Conservation (phyloP, 1,140 invertebrate species). For the Achroia grisella region DNA sequence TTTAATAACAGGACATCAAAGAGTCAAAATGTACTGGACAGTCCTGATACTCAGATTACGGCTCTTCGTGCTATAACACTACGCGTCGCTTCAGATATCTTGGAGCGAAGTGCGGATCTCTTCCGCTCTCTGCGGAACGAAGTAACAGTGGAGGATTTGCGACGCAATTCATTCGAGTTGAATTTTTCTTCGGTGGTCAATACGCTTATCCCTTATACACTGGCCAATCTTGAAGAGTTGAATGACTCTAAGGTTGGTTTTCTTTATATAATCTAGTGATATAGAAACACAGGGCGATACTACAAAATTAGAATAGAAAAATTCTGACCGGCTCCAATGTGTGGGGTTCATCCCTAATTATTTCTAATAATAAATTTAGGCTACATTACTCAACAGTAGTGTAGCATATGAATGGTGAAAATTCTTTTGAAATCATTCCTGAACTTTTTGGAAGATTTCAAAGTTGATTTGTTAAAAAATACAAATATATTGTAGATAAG, state of each 20-base stretch:
- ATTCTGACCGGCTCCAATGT: too few species aligned
- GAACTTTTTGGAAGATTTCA: too few species aligned
- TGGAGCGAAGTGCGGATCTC: conserved; percentile 39
- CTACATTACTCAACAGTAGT: too few species aligned
- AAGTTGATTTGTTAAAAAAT: too few species aligned
- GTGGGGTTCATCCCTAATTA: too few species aligned
- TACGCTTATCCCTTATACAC: conserved; percentile 46
- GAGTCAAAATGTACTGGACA: conserved; percentile 23
- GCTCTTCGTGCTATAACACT: conserved; percentile 36
- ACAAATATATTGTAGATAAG: too few species aligned
- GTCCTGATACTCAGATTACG: conserved; percentile 25
- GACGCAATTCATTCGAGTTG: conserved; percentile 35
- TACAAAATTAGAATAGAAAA: too few species aligned
- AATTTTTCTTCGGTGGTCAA: conserved; percentile 46
- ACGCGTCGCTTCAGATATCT: conserved; percentile 33
- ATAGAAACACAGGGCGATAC: too few species aligned
- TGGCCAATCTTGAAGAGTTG: conserved; percentile 52
- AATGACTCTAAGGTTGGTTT: conserved; percentile 56
- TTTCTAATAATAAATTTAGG: too few species aligned
- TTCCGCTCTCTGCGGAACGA: conserved; percentile 44
- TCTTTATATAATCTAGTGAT: too few species aligned
- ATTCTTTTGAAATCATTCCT: too few species aligned
- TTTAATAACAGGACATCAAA: conserved; percentile 23
- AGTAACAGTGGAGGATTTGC: conserved; percentile 42
- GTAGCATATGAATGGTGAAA: too few species aligned